phyloP scores from a whole-genome alignment of 2,888 invertebrate species.

The Dryocosmus kuriphilus region DNA sequence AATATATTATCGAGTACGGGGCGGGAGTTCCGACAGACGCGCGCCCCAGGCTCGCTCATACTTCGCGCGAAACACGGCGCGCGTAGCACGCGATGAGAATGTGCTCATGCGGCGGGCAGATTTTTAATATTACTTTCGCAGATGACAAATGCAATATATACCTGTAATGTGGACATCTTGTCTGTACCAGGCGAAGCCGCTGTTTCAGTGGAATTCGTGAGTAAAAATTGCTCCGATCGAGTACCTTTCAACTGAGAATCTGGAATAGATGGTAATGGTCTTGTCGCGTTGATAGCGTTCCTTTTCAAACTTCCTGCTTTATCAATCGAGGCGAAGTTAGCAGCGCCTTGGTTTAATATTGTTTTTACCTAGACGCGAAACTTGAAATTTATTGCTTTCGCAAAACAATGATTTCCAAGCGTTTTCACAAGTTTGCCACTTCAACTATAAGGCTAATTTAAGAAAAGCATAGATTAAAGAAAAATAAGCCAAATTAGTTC shows the following conservation, averaged over 20 bases:
- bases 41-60: too few relatives aligned
- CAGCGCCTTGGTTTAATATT: conserved; percentile 67
- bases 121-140: too few relatives aligned
- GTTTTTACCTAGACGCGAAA: conserved; percentile 71
- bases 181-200: conserved; percentile 65
- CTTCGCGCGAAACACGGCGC: too few relatives aligned
- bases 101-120: too few relatives aligned
- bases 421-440: background rate
- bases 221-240: conserved; percentile 59
- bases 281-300: conserved; percentile 61
- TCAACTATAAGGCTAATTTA: background rate
- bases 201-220: conserved; percentile 55
- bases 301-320: conserved; percentile 69
- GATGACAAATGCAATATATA: conserved; percentile 46
- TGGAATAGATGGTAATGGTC: conserved; percentile 68
- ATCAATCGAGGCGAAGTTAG: conserved; percentile 68
- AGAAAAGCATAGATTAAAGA: background rate
- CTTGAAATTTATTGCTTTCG: conserved; percentile 60
- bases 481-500: background rate
- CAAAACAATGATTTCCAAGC: conserved; percentile 21
- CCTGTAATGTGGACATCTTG: conserved; percentile 76
- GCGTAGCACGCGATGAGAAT: too few relatives aligned
- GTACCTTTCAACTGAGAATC: conserved; percentile 59
- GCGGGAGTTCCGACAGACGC: too few relatives aligned
- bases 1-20: too few relatives aligned